These are phyloP conservation scores for Scaptomyza parva DNA, from an alignment of 2,888 invertebrate genomes.

Conservation along the genomic window DNA sequence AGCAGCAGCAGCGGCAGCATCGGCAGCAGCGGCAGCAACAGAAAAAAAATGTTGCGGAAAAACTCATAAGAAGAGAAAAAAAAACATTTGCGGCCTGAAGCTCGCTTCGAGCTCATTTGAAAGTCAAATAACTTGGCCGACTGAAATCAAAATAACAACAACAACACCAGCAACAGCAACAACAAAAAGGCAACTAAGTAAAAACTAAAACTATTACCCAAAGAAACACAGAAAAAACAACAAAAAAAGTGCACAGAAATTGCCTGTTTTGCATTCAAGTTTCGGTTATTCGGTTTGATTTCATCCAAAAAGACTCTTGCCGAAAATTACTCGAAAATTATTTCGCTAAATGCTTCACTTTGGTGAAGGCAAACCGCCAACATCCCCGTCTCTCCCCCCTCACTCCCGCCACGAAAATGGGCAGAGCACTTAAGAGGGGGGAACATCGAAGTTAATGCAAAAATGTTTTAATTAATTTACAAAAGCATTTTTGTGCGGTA, in stretches of 20 bases:
- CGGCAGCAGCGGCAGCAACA: slow-evolving; percentile 26
- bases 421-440: slow-evolving; percentile 29
- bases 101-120: slow-evolving; percentile 71
- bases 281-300: slow-evolving; percentile 54
- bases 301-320: slow-evolving; percentile 52
- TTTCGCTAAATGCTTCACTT: slow-evolving; percentile 58
- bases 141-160: slow-evolving; percentile 46
- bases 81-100: slow-evolving; percentile 42
- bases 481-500: slow-evolving; percentile 17
- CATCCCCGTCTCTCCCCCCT: no score
- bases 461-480: slow-evolving; percentile 79
- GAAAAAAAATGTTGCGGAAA: slow-evolving; percentile 75
- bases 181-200: slow-evolving; percentile 48
- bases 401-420: no score
- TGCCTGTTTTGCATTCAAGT: slow-evolving; percentile 74
- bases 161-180: slow-evolving; percentile 29
- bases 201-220: slow-evolving; percentile 67
- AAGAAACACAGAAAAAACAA: slow-evolving; percentile 31
- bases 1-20: slow-evolving; percentile 47
- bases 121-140: slow-evolving; percentile 73
- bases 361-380: slow-evolving; percentile 9
- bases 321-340: slow-evolving; percentile 68
- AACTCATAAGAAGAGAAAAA: slow-evolving; percentile 66
- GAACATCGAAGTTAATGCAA: slow-evolving; percentile 62
- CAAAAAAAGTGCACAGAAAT: slow-evolving; percentile 58